Evolutionary conservation across 2,888 invertebrate species (phyloP).

Genomic region (Arctia plantaginis): DNA sequence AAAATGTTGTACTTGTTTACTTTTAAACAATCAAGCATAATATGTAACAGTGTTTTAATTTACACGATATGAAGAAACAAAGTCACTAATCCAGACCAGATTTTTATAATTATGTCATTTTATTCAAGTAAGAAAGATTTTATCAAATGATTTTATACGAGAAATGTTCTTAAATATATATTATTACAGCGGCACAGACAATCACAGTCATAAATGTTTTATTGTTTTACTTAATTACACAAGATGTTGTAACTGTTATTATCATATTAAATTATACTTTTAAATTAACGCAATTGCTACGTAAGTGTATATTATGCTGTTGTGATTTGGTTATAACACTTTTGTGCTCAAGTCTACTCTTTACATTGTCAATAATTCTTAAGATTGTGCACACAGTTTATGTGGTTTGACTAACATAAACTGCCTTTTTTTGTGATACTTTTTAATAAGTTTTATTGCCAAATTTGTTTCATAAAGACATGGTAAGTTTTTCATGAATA

Average conservation of each 20-base stretch:
- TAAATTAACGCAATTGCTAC: conserved; percentile 28
- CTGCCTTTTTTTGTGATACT: no score
- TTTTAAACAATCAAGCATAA: background rate
- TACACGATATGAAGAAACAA: conserved; percentile 1
- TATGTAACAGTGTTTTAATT: background rate
- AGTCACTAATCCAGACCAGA: background rate
- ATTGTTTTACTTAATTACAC: background rate
- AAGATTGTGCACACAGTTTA: background rate
- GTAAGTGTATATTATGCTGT: conserved; percentile 1
- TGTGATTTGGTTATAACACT: background rate
- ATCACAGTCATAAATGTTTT: background rate
- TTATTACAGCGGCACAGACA: background rate
- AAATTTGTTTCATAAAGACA: no score
- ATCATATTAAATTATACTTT: conserved; percentile 42
- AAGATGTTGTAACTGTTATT: conserved; percentile 25
- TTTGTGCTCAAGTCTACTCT: background rate
- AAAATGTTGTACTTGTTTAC: background rate
- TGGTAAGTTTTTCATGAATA: no score
- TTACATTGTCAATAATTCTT: background rate
- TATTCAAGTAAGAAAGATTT: background rate
- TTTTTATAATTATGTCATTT: background rate
- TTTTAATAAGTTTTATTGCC: no score
- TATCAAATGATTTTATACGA: background rate
- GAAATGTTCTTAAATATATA: background rate
- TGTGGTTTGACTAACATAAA: background rate